These are phyloP conservation scores for Blastobasis adustella DNA, from an alignment of 2,888 invertebrate genomes.

Conservation along the genomic window DNA sequence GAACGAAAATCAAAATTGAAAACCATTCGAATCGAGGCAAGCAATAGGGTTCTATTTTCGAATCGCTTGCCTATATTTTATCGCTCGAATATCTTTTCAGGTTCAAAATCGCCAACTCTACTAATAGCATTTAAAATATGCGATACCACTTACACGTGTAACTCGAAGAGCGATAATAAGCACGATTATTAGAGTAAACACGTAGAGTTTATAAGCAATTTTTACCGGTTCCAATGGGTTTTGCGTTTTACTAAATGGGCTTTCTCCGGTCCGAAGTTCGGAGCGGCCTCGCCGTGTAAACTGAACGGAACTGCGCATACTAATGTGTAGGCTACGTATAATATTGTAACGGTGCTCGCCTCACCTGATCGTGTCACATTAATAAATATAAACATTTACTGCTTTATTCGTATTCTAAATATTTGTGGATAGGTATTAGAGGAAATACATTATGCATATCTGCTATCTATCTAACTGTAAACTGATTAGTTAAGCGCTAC, in stretches of 20 bases:
- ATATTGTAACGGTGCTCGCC: slow-evolving; percentile 66
- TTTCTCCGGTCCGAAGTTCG: slow-evolving; percentile 49
- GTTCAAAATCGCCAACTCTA: no score
- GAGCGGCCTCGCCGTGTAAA: slow-evolving; percentile 35
- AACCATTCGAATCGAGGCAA: no score
- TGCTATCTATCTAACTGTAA: slow-evolving; percentile 35
- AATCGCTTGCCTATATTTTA: no score
- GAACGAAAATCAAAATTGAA: no score
- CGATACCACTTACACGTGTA: no score
- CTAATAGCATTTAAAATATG: no score
- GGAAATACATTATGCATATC: slow-evolving; percentile 50
- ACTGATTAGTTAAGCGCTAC: slow-evolving; percentile 4
- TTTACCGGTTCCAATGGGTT: slow-evolving; percentile 39
- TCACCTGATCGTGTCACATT: slow-evolving; percentile 41
- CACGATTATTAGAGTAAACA: no score
- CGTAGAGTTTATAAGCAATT: slow-evolving; percentile 47
- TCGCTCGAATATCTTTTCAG: no score
- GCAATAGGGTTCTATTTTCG: no score
- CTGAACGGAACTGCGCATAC: slow-evolving; percentile 58
- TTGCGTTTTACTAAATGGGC: slow-evolving; percentile 46
- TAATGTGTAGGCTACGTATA: slow-evolving; percentile 59
- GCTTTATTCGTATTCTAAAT: slow-evolving; percentile 56
- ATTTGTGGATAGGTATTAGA: slow-evolving; percentile 36
- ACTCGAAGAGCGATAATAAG: no score
- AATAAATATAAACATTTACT: slow-evolving; percentile 62